These are phyloP conservation scores for Clavelina lepadiformis DNA, from an alignment of 23 tunicate species.

Conservation along the genomic window DNA sequence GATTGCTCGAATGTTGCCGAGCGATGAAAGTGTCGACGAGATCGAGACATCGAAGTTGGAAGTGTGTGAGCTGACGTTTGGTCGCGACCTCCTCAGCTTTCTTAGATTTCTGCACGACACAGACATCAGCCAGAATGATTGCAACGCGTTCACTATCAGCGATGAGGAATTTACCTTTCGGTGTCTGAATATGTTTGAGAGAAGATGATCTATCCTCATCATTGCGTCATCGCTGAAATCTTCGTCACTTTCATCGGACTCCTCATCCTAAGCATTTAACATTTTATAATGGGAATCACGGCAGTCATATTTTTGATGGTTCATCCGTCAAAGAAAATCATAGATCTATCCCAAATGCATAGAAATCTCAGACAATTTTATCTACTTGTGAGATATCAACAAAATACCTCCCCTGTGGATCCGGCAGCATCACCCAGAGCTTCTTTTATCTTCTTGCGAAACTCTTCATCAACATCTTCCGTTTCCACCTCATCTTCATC, in stretches of 20 bases:
- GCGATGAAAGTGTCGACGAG: conserved; percentile 53
- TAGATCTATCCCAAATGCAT: not conserved
- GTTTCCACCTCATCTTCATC: not conserved
- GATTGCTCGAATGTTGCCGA: conserved; percentile 22
- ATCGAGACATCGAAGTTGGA: conserved; percentile 74
- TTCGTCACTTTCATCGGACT: conserved; percentile 29
- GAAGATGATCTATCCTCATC: conserved; percentile 75
- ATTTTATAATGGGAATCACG: not conserved
- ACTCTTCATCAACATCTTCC: conserved; percentile 41
- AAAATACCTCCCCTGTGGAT: conserved; percentile 32
- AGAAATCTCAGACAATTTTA: not conserved
- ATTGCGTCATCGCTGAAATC: conserved; percentile 84
- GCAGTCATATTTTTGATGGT: not conserved
- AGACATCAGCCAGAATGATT: not conserved
- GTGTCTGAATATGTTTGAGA: conserved; percentile 66
- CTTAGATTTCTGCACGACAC: conserved; percentile 5
- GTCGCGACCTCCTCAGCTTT: conserved; percentile 14
- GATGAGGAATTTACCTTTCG: conserved; percentile 32
- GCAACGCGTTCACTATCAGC: not conserved
- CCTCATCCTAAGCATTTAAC: conserved; percentile 15
- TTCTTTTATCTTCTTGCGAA: conserved; percentile 52
- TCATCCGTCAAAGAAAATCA: not conserved
- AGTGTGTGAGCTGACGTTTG: conserved; percentile 28
- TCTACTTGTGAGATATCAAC: conserved; percentile 4
- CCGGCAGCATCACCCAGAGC: conserved; percentile 83